Base-by-base conservation (phyloP, 53 echinoderm and acorn worm genomes). In the Paelopatides confundens region DNA sequence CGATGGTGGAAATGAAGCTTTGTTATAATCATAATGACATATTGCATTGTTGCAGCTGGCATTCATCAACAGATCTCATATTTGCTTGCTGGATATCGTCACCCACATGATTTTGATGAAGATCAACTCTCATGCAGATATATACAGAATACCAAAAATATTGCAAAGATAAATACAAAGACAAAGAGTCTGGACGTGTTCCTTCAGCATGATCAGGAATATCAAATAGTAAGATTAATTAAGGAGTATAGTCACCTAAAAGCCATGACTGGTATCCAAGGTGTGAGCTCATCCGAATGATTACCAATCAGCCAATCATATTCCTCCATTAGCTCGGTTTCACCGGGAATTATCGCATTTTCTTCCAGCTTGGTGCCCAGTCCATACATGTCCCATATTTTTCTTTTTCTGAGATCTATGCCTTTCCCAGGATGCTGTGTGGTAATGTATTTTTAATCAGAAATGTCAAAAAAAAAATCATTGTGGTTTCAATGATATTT, bases 201-300 rank as follows among this genome's bases (percentile, higher is more conserved):
- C n/a, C n/a, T n/a, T n/a, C 65, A 1, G 21, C 24, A 64, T 64
- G 65, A 13, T 15, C 2, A 64, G 65, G 9, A 0, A 13, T 2
- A 1, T 64, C 65, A 64, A 9, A 24, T 64, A 9, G 30, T 7
- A 8, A 29, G 65, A 11, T 1, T 13, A 9, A 64, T 27, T 21
- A 15, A 21, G 40, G 21, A 13, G 13, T 43, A 2, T 24, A 26
- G 86, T 71, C 68, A 99, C 99, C 99, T 99, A 21, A 95, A 71
- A 26, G 99, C 99, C 95, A 99, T 99, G 88, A 99, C 95, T 29
- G 99, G 99, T 76, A 99, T 99, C 99, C 99, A 99, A 33, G 99
- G 99, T 3, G 99, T 99, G 35, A 99, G 92, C 89, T 99, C 99
- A 93, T 99, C 99, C 5, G 99, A 99, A 63, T 99, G 99, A 85